Percentiles rank a stretch among this genome's conserved stretches.
These are phyloP conservation scores for Drosophila mauritiana DNA, from an alignment of 1,140 invertebrate genomes.

Conservation along the genomic window DNA sequence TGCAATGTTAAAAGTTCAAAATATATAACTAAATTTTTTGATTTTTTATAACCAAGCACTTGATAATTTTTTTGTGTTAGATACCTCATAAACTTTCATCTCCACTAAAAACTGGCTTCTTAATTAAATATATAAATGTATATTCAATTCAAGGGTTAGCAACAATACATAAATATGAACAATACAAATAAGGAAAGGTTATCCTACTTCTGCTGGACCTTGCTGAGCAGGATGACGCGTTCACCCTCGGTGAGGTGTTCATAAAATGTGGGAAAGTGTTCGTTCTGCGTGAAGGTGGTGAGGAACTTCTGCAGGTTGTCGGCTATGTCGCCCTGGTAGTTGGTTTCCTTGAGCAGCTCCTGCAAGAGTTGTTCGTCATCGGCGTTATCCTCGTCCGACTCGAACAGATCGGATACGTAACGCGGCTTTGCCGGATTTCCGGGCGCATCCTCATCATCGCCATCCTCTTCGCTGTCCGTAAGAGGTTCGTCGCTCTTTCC, in stretches of 20 bases:
- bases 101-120: background rate
- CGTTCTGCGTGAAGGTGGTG: slow-evolving; percentile 87
- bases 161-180: slow-evolving; percentile 55
- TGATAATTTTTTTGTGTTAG: background rate
- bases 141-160: slow-evolving; percentile 39
- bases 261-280: slow-evolving; percentile 86
- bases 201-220: slow-evolving; percentile 61
- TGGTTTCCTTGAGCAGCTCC: slow-evolving; percentile 86
- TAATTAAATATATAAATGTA: slow-evolving; percentile 35
- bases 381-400: slow-evolving; percentile 80
- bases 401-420: slow-evolving; percentile 72
- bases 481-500: slow-evolving; percentile 84
- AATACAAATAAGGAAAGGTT: slow-evolving; percentile 4
- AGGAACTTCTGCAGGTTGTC: slow-evolving; percentile 88
- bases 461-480: slow-evolving; percentile 77
- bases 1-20: too few species aligned
- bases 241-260: slow-evolving; percentile 86
- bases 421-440: slow-evolving; percentile 58
- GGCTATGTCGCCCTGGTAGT: slow-evolving; percentile 87
- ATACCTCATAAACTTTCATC: background rate
- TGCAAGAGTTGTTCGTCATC: slow-evolving; percentile 86
- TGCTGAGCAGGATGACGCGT: slow-evolving; percentile 42
- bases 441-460: slow-evolving; percentile 41
- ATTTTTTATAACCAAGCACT: background rate
- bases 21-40: background rate